Evolutionary conservation across 2,113 vertebrate genomes (phyloP).

Genomic region (Brachirus orientalis): DNA sequence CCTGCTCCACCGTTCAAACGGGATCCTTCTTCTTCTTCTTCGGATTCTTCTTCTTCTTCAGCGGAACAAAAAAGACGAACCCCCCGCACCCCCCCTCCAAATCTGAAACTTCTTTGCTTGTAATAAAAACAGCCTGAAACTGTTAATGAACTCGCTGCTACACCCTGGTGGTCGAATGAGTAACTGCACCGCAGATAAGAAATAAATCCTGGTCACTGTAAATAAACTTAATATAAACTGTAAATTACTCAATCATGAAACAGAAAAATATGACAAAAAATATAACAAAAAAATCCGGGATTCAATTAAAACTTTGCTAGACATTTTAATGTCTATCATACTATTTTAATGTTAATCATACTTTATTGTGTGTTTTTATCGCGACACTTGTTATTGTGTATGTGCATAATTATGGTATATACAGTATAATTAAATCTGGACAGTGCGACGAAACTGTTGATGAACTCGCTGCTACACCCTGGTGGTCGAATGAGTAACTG

Average conservation of each 20-base stretch:
- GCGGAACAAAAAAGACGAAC: conserved; percentile 79
- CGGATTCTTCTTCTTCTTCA: conserved; percentile 52
- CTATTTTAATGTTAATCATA: too few relatives aligned
- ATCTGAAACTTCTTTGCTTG: conserved; percentile 69
- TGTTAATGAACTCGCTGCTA: conserved; percentile 65
- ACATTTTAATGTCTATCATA: too few relatives aligned
- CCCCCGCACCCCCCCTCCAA: conserved; percentile 70
- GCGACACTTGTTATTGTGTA: too few relatives aligned
- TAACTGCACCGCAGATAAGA: conserved; percentile 65
- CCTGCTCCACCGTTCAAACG: conserved; percentile 64
- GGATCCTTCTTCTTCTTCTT: conserved; percentile 33
- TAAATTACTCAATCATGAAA: too few relatives aligned
- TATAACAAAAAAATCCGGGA: too few relatives aligned
- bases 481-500: conserved; percentile 53
- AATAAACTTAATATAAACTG: too few relatives aligned
- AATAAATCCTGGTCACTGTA: too few relatives aligned
- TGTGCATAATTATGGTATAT: too few relatives aligned
- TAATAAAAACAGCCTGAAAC: conserved; percentile 58
- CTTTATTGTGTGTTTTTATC: too few relatives aligned
- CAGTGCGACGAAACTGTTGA: conserved; percentile 49
- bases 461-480: conserved; percentile 70
- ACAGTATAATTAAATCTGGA: too few relatives aligned
- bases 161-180: conserved; percentile 60
- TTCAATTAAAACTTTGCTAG: too few relatives aligned
- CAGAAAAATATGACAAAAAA: too few relatives aligned